Percentiles rank a stretch among this genome's conserved stretches.
Evolutionary conservation across 1,140 invertebrate genomes (phyloP).

Genomic region (Trichonephila clavipes): DNA sequence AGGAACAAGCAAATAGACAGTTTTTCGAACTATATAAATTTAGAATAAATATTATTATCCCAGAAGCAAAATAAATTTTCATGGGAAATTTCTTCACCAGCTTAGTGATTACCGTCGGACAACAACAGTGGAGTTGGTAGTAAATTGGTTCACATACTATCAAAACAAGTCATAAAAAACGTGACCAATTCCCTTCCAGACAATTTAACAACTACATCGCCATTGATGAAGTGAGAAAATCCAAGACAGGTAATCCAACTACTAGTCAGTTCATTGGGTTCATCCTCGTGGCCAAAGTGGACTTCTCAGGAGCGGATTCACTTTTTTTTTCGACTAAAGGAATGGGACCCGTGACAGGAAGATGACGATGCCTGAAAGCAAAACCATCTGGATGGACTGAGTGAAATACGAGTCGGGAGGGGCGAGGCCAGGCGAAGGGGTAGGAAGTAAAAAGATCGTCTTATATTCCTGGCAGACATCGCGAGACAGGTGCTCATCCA

Average conservation of each 20-base stretch:
- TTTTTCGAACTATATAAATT: no score
- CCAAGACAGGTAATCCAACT: not conserved
- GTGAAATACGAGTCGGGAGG: constrained; percentile 57
- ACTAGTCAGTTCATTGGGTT: constrained; percentile 15
- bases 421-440: not conserved
- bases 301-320: not conserved
- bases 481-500: constrained; percentile 21
- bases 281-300: not conserved
- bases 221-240: not conserved
- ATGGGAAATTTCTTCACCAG: no score
- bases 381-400: constrained; percentile 54
- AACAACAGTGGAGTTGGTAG: no score
- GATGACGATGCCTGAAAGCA: constrained; percentile 17
- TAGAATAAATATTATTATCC: no score
- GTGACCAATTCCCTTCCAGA: no score
- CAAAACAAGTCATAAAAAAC: no score
- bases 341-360: constrained; percentile 39
- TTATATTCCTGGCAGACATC: constrained; percentile 44
- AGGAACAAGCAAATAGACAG: no score
- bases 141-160: no score
- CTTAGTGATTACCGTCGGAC: no score
- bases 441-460: constrained; percentile 34
- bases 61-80: no score
- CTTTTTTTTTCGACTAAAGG: not conserved
- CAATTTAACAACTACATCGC: no score